Conservation (phyloP, 2,113 vertebrate species). For the Coptodon rendalli region DNA sequence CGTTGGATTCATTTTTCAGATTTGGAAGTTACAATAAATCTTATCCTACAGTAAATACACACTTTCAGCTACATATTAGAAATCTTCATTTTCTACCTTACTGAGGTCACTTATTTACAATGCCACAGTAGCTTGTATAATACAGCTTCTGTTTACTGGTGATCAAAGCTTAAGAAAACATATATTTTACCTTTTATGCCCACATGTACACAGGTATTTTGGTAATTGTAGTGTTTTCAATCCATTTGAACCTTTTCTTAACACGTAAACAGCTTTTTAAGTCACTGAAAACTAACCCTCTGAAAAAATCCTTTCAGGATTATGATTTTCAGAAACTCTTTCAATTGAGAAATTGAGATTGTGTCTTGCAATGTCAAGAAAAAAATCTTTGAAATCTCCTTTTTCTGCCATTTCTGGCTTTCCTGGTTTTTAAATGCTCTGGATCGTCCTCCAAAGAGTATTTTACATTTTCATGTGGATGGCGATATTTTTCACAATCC, state of each 20-base stretch:
- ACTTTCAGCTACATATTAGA: background rate
- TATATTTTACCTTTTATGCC: background rate
- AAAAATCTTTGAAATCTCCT: background rate
- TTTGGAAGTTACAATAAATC: background rate
- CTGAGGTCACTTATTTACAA: background rate
- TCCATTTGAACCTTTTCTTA: background rate
- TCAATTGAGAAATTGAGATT: background rate
- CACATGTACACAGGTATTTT: background rate
- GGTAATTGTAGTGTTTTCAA: rapidly evolving
- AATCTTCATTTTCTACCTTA: background rate
- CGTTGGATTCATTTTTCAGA: background rate
- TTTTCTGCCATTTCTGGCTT: background rate
- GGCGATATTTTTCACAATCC: background rate
- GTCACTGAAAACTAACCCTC: background rate
- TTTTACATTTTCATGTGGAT: rapidly evolving
- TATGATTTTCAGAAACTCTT: background rate
- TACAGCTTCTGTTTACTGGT: background rate
- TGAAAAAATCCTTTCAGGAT: background rate
- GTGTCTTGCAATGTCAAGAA: background rate
- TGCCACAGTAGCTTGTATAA: background rate
- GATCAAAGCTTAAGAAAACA: background rate
- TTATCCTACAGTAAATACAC: background rate
- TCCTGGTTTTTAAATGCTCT: background rate
- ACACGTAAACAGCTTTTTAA: background rate
- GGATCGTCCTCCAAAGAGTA: rapidly evolving